Evolutionary conservation across 92 coral and sea anemone species (phyloP).

Genomic region (Metridium senile): DNA sequence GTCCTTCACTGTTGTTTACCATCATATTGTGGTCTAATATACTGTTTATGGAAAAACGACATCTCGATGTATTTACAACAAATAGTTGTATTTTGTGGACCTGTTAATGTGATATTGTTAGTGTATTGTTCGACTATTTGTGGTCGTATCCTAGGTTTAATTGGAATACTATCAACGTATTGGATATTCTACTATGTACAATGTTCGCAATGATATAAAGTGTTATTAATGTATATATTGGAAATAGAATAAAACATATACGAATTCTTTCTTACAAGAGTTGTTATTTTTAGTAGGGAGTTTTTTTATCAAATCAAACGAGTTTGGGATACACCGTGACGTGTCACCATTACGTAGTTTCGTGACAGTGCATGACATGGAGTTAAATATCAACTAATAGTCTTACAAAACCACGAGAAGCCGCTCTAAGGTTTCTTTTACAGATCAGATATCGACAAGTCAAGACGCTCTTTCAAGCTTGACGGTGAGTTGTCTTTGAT

Average conservation of each 20-base stretch:
- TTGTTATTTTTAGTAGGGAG: too few species aligned
- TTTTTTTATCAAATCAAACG: too few species aligned
- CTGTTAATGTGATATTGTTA: constrained; percentile 67
- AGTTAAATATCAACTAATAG: not conserved
- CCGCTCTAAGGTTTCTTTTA: constrained; percentile 19
- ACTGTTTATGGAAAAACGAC: constrained; percentile 71
- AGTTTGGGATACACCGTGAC: too few species aligned
- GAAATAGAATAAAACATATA: too few species aligned
- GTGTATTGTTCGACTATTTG: constrained; percentile 77
- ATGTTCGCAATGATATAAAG: constrained; percentile 22
- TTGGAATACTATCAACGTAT: constrained; percentile 63
- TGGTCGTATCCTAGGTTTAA: constrained; percentile 71
- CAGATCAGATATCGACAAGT: constrained; percentile 41
- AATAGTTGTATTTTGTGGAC: constrained; percentile 66
- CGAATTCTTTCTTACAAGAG: too few species aligned
- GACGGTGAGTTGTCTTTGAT: constrained; percentile 38
- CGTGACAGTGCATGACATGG: not conserved
- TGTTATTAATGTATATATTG: too few species aligned
- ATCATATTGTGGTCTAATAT: constrained; percentile 54
- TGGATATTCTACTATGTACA: constrained; percentile 73
- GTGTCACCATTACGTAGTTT: not conserved
- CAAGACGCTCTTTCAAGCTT: constrained; percentile 13
- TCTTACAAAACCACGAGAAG: constrained; percentile 1
- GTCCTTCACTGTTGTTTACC: constrained; percentile 61
- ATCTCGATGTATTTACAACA: constrained; percentile 68